Evolutionary conservation across 2,888 invertebrate genomes (phyloP).

Genomic region (Ormyrus thymus): DNA sequence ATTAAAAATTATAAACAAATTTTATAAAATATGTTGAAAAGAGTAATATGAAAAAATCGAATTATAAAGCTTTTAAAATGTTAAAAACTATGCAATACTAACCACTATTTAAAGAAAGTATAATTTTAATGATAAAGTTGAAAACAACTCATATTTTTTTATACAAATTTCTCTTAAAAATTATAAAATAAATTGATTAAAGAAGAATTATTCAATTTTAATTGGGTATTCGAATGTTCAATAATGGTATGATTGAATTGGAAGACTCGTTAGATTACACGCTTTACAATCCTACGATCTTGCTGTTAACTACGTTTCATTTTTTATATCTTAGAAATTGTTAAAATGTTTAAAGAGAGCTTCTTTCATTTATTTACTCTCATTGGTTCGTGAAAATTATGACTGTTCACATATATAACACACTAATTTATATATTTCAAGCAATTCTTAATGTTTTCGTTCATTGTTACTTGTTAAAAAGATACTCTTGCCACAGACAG

Average conservation of each 20-base stretch:
- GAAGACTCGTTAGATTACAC: slow-evolving; percentile 45
- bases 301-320: background rate
- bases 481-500: slow-evolving; percentile 51
- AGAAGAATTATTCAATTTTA: background rate
- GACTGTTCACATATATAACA: too few relatives aligned
- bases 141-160: too few relatives aligned
- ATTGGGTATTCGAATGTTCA: slow-evolving; percentile 14
- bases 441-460: too few relatives aligned
- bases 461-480: background rate
- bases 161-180: too few relatives aligned
- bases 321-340: background rate
- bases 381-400: background rate
- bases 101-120: too few relatives aligned
- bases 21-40: too few relatives aligned
- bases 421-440: too few relatives aligned
- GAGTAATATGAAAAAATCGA: too few relatives aligned
- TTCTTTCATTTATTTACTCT: slow-evolving; percentile 2
- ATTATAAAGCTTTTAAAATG: too few relatives aligned
- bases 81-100: too few relatives aligned
- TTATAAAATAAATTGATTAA: background rate
- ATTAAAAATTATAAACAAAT: too few relatives aligned
- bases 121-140: too few relatives aligned
- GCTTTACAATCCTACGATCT: slow-evolving; percentile 1
- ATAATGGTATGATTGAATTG: slow-evolving; percentile 19
- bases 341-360: background rate